Evolutionary conservation across 53 echinoderm and acorn worm genomes (phyloP).

Genomic region (Hippasteria phrygiana): DNA sequence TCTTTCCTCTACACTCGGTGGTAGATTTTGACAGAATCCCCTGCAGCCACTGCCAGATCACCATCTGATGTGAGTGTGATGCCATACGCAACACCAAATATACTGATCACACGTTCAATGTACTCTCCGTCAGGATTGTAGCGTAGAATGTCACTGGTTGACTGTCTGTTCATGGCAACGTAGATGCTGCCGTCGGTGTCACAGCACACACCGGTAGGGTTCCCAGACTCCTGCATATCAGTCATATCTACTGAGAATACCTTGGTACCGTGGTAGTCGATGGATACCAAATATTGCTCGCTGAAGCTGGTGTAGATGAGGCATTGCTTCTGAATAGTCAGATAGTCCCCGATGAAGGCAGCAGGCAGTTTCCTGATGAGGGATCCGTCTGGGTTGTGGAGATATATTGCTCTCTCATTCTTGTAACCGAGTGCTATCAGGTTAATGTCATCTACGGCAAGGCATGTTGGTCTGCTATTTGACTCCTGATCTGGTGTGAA

Average conservation of each 20-base stretch:
- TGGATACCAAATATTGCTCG: not conserved
- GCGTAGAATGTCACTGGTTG: not conserved
- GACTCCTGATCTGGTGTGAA: not conserved
- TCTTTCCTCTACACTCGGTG: constrained; percentile 1
- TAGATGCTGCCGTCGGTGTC: constrained; percentile 2
- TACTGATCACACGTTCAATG: not conserved
- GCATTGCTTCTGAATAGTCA: not conserved
- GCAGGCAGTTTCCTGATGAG: not conserved
- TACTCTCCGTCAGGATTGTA: constrained; percentile 16
- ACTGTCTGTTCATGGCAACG: not conserved
- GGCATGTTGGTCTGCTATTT: not conserved
- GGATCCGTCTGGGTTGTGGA: constrained; percentile 4
- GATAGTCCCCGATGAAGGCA: not conserved
- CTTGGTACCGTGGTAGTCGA: not conserved
- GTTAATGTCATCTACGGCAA: not conserved
- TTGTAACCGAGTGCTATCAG: constrained; percentile 12
- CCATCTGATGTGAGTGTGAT: constrained; percentile 20
- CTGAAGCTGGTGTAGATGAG: not conserved
- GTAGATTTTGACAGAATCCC: not conserved
- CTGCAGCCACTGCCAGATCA: constrained; percentile 22
- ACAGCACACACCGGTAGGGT: not conserved
- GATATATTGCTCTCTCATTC: not conserved
- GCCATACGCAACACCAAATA: not conserved
- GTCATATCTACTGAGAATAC: not conserved
- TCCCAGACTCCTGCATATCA: not conserved